Evolutionary conservation across 1,140 invertebrate species (phyloP), one percentile per base, ranked within the genome.

Genomic region (Ruditapes philippinarum): DNA sequence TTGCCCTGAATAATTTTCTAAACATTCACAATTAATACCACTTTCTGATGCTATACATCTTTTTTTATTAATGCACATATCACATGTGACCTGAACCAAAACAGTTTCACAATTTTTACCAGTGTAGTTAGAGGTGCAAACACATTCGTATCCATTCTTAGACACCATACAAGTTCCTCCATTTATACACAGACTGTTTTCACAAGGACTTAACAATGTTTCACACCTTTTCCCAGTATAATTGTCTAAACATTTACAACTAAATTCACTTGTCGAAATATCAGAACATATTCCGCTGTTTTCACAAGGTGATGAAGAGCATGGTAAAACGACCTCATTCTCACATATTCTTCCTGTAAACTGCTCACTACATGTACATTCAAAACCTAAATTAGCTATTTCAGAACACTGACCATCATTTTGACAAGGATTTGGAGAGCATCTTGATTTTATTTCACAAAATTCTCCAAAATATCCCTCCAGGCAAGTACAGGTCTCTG

Each of bases 231-330:
- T 40, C 19, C 94, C 94, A 60, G 87, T 89, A 70, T 88, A 93
- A 22, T 90, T 89, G 33, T 49, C 76, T 40, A 57, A 45, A 91
- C 93, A 94, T 14, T 74, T 38, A 81, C 93, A 94, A 14, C 33
- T n/a, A 89, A 88, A 91, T n/a, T 57, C 68, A 40, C 38, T 82
- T 2, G 81, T 96, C 96, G 62, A 97, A 96, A 73, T 17, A 60
- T 89, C 83, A 17, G 62, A 60, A 91, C 94, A 95, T 33, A 70
- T 91, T 14, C 91, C 94, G 74, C 83, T 88, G 88, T 94, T 93
- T 40, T 51, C 62, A 88, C 94, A 95, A 14, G 94, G 91, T 19
- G 5, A 0, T 40, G 84, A 83, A 22, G 45, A 1, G 65, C 92
- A 92, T 28, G 82, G 81, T 38, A 38, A 38, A 57, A 33, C 76